Base-by-base conservation (phyloP, 2,113 vertebrate genomes). In the Poecile atricapillus region DNA sequence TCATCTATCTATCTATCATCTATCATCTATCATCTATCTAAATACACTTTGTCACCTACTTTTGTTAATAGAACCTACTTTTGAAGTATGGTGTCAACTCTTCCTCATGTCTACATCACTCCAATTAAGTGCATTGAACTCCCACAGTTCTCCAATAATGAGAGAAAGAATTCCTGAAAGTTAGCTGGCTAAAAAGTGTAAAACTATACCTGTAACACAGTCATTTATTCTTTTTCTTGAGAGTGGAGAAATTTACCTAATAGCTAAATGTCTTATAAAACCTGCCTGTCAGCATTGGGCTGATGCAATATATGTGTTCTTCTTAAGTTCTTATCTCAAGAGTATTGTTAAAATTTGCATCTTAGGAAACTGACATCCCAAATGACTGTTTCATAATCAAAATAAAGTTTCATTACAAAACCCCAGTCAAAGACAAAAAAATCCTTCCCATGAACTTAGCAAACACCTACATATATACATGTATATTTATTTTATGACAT, bases 51-150 rank as follows among this genome's bases (percentile, higher is more conserved):
- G 1, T 52, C 12, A 37, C 8, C 3, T 24, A 19, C 3, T 28
- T 63, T 70, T 83, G 58, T 56, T 3, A 37, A 49, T 31, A 64
- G 16, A 52, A 75, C 6, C 5, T 75, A 17, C 3, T 37, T 79
- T 68, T 60, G 14, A 15, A 76, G 5, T 28, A 50, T 0, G 0
- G 3, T 46, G 10, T 41, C 24, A 47, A 2, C 3, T 76, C 20
- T 73, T 67, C 17, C 28, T 11, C 7, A 31, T 15, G 5, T 2
- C 9, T 15, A 3, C 5, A 13, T 7, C 62, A 23, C 16, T 56
- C 21, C 49, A n/a, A 6, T 47, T 52, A 75, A 52, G 21, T 60
- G 13, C 31, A 69, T 3, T 41, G 28, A 76, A 52, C 7, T 52
- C 14, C 19, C 2, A 4, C 9, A 58, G 7, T 53, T 83, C 33